Evolutionary conservation across 2,888 invertebrate genomes (phyloP).

Genomic region (Nymphalis c-album): DNA sequence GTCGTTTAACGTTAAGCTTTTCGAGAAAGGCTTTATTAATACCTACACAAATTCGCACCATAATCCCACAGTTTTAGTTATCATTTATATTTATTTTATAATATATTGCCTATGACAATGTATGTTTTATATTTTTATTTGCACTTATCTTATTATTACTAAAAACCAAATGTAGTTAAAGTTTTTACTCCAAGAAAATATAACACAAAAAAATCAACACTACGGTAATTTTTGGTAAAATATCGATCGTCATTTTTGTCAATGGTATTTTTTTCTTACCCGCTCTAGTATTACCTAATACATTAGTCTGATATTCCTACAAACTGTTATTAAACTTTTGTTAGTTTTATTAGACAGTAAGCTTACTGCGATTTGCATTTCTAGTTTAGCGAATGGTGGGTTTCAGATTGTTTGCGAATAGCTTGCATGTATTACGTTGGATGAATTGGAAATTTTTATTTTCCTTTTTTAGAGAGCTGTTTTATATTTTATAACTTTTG

Average conservation of each 20-base stretch:
- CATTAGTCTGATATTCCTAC: not conserved
- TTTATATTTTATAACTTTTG: slow-evolving; percentile 1
- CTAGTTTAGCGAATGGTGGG: slow-evolving; percentile 50
- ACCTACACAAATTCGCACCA: slow-evolving; percentile 80
- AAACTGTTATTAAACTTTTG: not conserved
- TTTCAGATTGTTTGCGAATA: slow-evolving; percentile 57
- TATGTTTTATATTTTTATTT: not conserved
- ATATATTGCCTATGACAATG: not conserved
- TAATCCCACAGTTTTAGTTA: slow-evolving; percentile 22
- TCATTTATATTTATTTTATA: slow-evolving; percentile 8
- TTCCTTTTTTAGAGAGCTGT: slow-evolving; percentile 4
- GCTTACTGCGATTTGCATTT: slow-evolving; percentile 55
- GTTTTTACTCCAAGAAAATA: not conserved
- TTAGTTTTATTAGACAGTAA: slow-evolving; percentile 26
- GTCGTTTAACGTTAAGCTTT: slow-evolving; percentile 38
- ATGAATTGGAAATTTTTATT: slow-evolving; percentile 29
- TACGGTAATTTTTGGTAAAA: no score
- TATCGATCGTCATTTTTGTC: no score
- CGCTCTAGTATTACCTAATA: not conserved
- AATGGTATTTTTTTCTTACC: not conserved
- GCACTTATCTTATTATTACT: not conserved
- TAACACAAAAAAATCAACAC: no score
- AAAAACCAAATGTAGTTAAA: not conserved
- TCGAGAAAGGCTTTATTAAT: slow-evolving; percentile 67
- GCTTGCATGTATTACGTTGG: slow-evolving; percentile 60